Conservation (phyloP, 2,113 vertebrate genomes). For the Xenus cinereus region DNA sequence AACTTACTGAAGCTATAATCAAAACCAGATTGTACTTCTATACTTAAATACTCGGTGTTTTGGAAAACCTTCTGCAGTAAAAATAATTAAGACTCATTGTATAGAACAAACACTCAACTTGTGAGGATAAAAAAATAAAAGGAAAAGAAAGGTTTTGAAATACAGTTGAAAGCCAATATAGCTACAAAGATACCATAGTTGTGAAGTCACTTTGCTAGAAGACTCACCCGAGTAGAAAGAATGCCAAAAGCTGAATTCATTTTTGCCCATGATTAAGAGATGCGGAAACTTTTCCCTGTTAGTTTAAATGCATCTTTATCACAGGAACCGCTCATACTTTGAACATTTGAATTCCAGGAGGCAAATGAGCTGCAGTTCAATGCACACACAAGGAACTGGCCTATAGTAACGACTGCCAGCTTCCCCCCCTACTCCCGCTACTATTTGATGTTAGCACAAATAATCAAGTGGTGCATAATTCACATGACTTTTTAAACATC, state of each 20-base stretch:
- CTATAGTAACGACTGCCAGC: background rate
- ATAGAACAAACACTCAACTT: background rate
- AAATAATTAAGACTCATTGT: background rate
- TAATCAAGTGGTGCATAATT: background rate
- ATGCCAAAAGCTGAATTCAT: background rate
- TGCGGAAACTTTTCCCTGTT: background rate
- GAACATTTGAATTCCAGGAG: background rate
- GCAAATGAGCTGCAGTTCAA: background rate
- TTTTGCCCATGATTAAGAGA: background rate
- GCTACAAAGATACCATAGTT: background rate
- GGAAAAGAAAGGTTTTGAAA: background rate
- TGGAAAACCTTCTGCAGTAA: background rate
- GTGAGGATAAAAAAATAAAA: background rate
- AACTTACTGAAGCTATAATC: slow-evolving; percentile 12
- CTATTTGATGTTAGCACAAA: background rate
- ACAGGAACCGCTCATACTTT: background rate
- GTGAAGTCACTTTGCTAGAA: background rate
- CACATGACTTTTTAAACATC: background rate
- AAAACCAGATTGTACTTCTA: slow-evolving; percentile 5
- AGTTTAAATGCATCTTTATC: background rate
- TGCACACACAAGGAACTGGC: background rate
- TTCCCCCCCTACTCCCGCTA: accelerated
- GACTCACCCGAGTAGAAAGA: background rate
- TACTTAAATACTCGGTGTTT: background rate
- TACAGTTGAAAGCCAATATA: background rate